A percentile compares a stretch with the other conserved stretches of the same genome.
These are phyloP conservation scores for Trinectes maculatus DNA, from an alignment of 2,113 vertebrate species.

Conservation along the genomic window DNA sequence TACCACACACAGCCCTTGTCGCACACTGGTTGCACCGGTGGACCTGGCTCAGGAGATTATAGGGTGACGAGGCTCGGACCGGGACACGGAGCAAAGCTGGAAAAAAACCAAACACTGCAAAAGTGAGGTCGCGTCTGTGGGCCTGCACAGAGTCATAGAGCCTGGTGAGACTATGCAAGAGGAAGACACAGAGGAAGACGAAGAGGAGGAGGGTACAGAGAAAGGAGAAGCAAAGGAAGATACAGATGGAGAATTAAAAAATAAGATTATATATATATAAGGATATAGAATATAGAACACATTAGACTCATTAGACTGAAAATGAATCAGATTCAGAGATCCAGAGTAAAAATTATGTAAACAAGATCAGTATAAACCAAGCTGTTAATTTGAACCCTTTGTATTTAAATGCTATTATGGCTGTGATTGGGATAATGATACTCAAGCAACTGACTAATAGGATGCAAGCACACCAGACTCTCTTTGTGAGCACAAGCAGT, in stretches of 20 bases:
- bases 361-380: too few relatives aligned
- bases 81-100: conserved; percentile 8
- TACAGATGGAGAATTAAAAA: background rate
- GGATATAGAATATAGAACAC: background rate
- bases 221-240: background rate
- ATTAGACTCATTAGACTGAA: background rate
- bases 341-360: too few relatives aligned
- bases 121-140: conserved; percentile 22
- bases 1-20: conserved; percentile 83
- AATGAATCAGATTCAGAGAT: too few relatives aligned
- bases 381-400: too few relatives aligned
- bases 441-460: too few relatives aligned
- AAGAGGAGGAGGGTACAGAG: too few relatives aligned
- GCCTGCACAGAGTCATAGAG: background rate
- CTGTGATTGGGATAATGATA: background rate
- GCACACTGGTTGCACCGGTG: conserved; percentile 74
- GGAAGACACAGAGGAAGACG: background rate
- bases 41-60: conserved; percentile 81
- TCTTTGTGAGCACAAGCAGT: background rate
- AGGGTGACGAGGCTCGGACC: conserved; percentile 49
- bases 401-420: background rate
- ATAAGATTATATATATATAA: too few relatives aligned
- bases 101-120: conserved; percentile 11
- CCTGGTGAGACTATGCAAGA: background rate
- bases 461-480: background rate